These are phyloP conservation scores for Trachymyrmex cornetzi DNA, from an alignment of 1,140 invertebrate species.

Conservation along the genomic window DNA sequence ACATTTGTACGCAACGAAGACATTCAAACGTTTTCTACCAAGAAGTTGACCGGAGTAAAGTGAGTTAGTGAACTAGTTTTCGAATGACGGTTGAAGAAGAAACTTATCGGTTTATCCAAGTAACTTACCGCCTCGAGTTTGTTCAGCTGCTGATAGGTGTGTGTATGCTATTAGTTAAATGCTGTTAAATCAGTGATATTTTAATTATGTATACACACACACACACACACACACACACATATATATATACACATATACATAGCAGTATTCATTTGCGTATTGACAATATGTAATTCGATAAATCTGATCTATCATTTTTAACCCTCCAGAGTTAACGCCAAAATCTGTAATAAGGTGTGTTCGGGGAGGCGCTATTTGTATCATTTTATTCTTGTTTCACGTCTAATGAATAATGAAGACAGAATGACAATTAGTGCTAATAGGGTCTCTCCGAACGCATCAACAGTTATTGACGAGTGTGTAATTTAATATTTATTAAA, in stretches of 20 bases:
- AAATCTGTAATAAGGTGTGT: too few species aligned
- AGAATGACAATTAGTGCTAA: too few species aligned
- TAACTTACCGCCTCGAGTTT: not conserved
- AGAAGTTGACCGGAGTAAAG: not conserved
- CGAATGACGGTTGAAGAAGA: not conserved
- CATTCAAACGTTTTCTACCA: not conserved
- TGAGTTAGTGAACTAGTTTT: slow-evolving; percentile 33
- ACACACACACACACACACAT: too few species aligned
- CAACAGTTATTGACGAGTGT: too few species aligned
- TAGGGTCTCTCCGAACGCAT: too few species aligned
- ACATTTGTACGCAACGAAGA: not conserved
- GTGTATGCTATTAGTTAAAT: not conserved
- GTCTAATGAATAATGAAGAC: too few species aligned
- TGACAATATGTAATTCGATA: slow-evolving; percentile 53
- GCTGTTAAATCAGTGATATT: slow-evolving; percentile 5
- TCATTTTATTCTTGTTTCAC: too few species aligned
- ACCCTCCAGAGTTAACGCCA: too few species aligned
- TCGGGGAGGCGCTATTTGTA: too few species aligned
- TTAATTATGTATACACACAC: too few species aligned
- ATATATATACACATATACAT: not conserved
- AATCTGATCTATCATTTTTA: not conserved
- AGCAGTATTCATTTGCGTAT: not conserved
- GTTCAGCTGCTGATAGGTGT: not conserved
- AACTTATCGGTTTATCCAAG: not conserved
- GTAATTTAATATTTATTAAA: too few species aligned